Percentiles rank a stretch among this genome's conserved stretches.
Evolutionary conservation across 2,113 vertebrate genomes (phyloP).

Genomic region (Dicerorhinus sumatrensis): DNA sequence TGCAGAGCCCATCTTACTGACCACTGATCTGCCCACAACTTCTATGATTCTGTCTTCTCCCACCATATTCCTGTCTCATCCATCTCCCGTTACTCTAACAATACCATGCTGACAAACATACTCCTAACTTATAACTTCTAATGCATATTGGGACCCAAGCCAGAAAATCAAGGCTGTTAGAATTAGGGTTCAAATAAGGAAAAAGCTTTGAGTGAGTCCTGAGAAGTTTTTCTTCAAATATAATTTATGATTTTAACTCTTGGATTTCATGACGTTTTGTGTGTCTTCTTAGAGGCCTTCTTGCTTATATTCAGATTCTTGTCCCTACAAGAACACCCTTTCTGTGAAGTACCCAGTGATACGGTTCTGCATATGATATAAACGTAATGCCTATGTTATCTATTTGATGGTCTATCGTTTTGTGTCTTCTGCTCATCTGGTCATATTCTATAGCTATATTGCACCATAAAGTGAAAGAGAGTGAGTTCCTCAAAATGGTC

Average conservation of each 20-base stretch:
- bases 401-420: not conserved
- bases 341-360: not conserved
- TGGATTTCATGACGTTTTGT: not conserved
- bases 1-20: not conserved
- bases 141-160: not conserved
- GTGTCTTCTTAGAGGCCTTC: not conserved
- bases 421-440: not conserved
- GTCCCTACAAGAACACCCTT: not conserved
- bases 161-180: not conserved
- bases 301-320: not conserved
- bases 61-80: not conserved
- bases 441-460: not conserved
- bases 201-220: not conserved
- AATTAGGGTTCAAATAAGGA: not conserved
- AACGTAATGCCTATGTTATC: not conserved
- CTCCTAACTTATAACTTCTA: not conserved
- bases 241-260: not conserved
- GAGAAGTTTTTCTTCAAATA: not conserved
- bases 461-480: not conserved
- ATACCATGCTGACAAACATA: too few species aligned
- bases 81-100: not conserved
- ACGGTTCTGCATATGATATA: not conserved
- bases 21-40: not conserved
- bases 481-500: not conserved
- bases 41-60: not conserved